A percentile compares a stretch with the other conserved stretches of the same genome.
Conservation (phyloP, 2,113 vertebrate genomes). For the Caretta caretta region DNA sequence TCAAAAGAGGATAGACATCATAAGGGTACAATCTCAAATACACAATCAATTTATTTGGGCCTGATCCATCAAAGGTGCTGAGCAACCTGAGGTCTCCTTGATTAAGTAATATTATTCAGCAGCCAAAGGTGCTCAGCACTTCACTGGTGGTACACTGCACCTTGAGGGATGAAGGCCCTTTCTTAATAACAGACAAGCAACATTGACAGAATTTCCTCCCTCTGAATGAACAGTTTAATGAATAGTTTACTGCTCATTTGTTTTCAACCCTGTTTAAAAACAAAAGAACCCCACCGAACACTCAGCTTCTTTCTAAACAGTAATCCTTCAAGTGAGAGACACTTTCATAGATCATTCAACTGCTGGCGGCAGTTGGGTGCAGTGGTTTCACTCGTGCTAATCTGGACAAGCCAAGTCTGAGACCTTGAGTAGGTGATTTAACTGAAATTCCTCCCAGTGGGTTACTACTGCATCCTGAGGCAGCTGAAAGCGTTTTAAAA, state of each 20-base stretch:
- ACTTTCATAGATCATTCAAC: conserved; percentile 62
- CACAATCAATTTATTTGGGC: background rate
- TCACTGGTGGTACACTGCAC: background rate
- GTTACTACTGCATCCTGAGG: conserved; percentile 77
- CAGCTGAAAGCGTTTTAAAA: conserved; percentile 73
- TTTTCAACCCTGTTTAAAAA: background rate
- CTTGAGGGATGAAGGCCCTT: conserved; percentile 5
- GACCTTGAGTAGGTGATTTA: conserved; percentile 88
- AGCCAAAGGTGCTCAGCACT: background rate
- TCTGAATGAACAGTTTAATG: background rate
- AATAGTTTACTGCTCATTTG: background rate
- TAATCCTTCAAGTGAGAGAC: background rate
- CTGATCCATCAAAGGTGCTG: background rate
- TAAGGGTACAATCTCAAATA: conserved; percentile 7
- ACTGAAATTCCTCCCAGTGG: conserved; percentile 39
- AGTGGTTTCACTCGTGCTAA: conserved; percentile 91
- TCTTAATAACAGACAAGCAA: background rate
- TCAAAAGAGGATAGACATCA: background rate
- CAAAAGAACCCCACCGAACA: background rate
- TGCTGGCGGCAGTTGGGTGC: conserved; percentile 83
- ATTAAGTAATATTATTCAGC: background rate
- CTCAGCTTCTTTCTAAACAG: background rate
- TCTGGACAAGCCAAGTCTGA: conserved; percentile 93
- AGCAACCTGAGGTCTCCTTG: background rate
- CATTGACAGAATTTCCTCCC: background rate